Evolutionary conservation across 2,888 invertebrate species (phyloP), one percentile per base, ranked within the genome.

Genomic region (Caenorhabditis uteleia): DNA sequence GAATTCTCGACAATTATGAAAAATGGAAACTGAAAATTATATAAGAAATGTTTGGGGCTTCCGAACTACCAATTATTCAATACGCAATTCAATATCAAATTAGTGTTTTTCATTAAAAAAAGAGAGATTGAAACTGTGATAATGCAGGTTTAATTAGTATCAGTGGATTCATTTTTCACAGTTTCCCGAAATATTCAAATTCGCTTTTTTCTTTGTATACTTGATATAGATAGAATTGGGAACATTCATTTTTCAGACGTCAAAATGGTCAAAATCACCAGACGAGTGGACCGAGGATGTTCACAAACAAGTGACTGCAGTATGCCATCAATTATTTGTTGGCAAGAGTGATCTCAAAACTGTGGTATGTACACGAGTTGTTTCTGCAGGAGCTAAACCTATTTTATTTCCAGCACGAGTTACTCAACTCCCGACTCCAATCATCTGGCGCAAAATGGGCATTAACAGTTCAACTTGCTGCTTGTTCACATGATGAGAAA

Each of bases 241-340:
- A 58, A 25, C n/a, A 12, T 34, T n/a, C n/a, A n/a, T n/a, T 12
- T 59, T 64, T 43, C 42, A 70, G 66, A 68, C 75, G 8, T 59
- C 62, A 42, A 69, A 66, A 50, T 81, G 81, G 81, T 55, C 77
- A 2, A 44, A 59, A 3, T 59, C 71, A 38, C 76, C 76, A 12
- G 75, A 74, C 40, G 77, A 77, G 1, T 69, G 77, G 46, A 65
- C 74, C 7, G 74, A 75, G 29, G 79, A 82, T 43, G 74, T 80
- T 8, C 77, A 82, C 46, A 77, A 78, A 50, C 78, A 79, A 34
- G 67, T 67, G 21, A 79, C 79, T 8, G 79, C 79, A 18, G 69
- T 81, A 8, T 81, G 81, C 50, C 78, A 82, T 64, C 74, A 73
- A 54, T 60, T 81, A 16, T 77, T 71, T 58, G 69, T 67, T 4